Base-by-base conservation (phyloP, 2,888 invertebrate genomes). In the Hofmannophila pseudospretella region DNA sequence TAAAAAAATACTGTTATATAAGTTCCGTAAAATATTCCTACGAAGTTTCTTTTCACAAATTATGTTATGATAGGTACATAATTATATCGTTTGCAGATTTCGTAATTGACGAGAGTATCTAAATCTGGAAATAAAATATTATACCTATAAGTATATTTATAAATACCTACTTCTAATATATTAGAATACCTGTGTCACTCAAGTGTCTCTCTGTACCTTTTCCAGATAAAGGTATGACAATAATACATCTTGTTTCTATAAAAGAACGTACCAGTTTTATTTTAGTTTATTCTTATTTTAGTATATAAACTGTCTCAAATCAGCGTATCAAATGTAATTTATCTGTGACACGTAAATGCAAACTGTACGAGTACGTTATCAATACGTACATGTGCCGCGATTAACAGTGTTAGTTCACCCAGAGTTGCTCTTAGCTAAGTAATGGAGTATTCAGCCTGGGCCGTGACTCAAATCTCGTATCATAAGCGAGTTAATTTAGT, bases 401-500 rank as follows among this genome's bases (percentile, higher is more conserved):
- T 77, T 77, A 78, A 65, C 63, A 65, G 62, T 49, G 61, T 62
- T 63, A 68, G 66, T 61, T 68, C 56, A 47, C 49, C 49, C 26
- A 8, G 35, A 38, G 42, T 38, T 28, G 11, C 32, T 37, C 9
- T 28, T 28, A 29, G 23, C 12, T 32, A 39, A 51, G 51, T 48
- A 59, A 63, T 57, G 47, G 58, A 58, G 66, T 65, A 63, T 68
- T 68, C 64, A 58, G 9, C 49, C 40, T 40, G 47, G 58, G 48
- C 66, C 75, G 76, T 75, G 76, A 73, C 72, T 73, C 53, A 70
- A 74, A 75, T 76, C 67, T 70, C 60, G 61, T 71, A 74, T 69
- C 58, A 56, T 57, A 60, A 67, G 57, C 54, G 51, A 61, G 58
- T 64, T 66, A 62, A 67, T 67, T 67, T 64, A 60, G 57, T 58